These are phyloP conservation scores for Zosterops borbonicus DNA, from an alignment of 2,113 vertebrate species.

Conservation along the genomic window DNA sequence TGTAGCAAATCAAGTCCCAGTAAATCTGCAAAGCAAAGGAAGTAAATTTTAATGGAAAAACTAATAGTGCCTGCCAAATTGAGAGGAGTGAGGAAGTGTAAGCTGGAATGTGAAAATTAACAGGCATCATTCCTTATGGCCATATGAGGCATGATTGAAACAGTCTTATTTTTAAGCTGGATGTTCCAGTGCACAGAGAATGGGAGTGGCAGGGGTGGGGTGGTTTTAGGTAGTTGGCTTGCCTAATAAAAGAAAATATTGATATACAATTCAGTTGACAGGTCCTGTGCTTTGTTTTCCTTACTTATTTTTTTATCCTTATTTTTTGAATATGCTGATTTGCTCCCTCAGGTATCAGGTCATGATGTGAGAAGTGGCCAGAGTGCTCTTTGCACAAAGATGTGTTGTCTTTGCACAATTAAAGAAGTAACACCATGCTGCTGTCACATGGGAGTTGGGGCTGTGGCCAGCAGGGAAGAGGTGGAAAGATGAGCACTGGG, in stretches of 20 bases:
- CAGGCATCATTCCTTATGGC: neutral
- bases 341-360: neutral
- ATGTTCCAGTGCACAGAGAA: neutral
- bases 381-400: neutral
- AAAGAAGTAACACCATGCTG: neutral
- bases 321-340: neutral
- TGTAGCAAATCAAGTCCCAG: neutral
- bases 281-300: neutral
- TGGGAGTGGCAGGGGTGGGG: conserved; percentile 33
- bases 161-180: conserved; percentile 17
- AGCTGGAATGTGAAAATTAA: neutral
- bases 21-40: neutral
- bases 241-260: conserved; percentile 24
- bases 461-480: neutral
- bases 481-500: neutral
- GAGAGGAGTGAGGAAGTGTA: neutral
- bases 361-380: neutral
- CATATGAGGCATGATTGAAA: neutral
- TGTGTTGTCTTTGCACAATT: neutral
- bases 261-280: neutral
- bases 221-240: neutral
- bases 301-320: neutral
- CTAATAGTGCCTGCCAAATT: neutral
- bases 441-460: accelerated
- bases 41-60: neutral